Evolutionary conservation across 2,888 invertebrate genomes (phyloP).

Genomic region (Brenthis daphne): DNA sequence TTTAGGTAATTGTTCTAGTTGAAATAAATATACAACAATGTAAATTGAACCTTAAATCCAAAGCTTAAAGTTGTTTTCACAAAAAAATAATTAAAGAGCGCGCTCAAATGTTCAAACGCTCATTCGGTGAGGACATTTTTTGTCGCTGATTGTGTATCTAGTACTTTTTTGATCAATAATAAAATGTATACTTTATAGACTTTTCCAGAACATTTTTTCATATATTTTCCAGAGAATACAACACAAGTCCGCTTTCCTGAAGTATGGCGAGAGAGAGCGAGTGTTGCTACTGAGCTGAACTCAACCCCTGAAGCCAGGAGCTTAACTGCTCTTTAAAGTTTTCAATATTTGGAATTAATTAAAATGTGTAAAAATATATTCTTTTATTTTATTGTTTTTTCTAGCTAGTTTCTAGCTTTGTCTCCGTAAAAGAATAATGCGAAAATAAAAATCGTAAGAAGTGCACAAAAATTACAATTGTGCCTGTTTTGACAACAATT

Average conservation of each 20-base stretch:
- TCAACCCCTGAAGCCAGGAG: conserved; percentile 41
- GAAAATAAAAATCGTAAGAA: too few relatives aligned
- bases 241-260: conserved; percentile 23
- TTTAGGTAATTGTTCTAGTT: too few relatives aligned
- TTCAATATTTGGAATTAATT: neutral
- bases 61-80: too few relatives aligned
- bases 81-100: too few relatives aligned
- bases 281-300: conserved; percentile 37
- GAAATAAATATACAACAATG: too few relatives aligned
- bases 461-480: too few relatives aligned
- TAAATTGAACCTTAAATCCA: too few relatives aligned
- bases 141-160: too few relatives aligned
- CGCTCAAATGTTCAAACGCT: too few relatives aligned
- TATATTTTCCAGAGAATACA: conserved; percentile 3
- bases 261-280: conserved; percentile 40
- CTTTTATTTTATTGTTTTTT: neutral
- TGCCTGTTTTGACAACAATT: too few relatives aligned
- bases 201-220: neutral
- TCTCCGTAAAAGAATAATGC: neutral
- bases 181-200: neutral
- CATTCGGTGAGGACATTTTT: too few relatives aligned
- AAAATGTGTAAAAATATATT: neutral
- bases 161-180: too few relatives aligned
- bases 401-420: neutral
- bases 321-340: conserved; percentile 32